Conservation (phyloP, 92 coral and sea anemone species). For the Epizoanthus illoricatus region DNA sequence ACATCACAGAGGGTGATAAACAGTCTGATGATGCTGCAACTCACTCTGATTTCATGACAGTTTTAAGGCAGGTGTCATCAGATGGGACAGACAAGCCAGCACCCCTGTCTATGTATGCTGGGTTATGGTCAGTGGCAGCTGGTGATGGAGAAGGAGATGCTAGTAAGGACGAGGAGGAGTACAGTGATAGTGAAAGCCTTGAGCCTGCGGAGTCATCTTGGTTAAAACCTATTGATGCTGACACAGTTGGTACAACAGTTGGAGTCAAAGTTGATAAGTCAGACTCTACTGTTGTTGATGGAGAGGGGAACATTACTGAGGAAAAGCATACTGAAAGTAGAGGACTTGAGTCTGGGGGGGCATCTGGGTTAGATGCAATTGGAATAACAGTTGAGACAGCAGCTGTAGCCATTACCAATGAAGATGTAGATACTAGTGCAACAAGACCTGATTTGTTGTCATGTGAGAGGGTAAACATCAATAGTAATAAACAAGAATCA, state of each 20-base stretch:
- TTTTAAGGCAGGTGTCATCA: constrained; percentile 20
- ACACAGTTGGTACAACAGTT: background rate
- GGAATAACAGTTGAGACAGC: background rate
- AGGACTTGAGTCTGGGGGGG: background rate
- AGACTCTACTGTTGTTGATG: background rate
- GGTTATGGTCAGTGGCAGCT: constrained; percentile 26
- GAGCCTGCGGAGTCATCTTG: constrained; percentile 5
- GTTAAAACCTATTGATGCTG: constrained; percentile 8
- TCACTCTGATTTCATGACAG: constrained; percentile 17
- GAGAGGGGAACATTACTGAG: background rate
- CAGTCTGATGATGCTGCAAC: background rate
- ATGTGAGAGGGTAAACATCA: background rate
- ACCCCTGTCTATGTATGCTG: constrained; percentile 24
- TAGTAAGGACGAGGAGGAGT: background rate
- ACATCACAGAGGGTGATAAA: background rate
- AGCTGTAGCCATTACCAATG: background rate
- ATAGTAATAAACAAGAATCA: background rate
- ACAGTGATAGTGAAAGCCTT: background rate
- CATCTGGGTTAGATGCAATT: background rate
- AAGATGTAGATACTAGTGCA: background rate
- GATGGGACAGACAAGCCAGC: constrained; percentile 28
- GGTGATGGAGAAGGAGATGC: constrained; percentile 4
- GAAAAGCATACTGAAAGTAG: background rate
- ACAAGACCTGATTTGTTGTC: background rate
- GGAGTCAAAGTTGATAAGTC: background rate